phyloP scores from a whole-genome alignment of 2,797 vertebrate genomes.

The Ctenopoma multispine region DNA sequence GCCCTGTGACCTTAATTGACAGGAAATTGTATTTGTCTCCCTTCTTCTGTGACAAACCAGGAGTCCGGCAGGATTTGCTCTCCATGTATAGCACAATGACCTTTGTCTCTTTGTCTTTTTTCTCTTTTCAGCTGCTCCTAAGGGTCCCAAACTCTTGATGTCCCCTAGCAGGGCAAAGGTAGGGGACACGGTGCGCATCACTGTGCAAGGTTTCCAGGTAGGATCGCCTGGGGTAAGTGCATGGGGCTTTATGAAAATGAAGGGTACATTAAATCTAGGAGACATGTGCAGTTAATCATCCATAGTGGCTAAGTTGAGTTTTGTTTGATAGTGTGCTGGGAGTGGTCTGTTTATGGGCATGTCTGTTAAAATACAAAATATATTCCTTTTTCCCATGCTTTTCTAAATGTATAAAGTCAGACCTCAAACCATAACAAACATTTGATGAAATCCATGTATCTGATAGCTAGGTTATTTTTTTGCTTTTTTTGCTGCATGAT shows the following conservation, averaged over 20 bases:
- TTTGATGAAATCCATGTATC: neutral
- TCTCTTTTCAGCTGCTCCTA: constrained; percentile 89
- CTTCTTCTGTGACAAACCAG: constrained; percentile 68
- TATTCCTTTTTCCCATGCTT: too few species aligned
- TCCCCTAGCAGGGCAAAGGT: constrained; percentile 92
- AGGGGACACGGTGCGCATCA: constrained; percentile 95
- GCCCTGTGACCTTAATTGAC: constrained; percentile 82
- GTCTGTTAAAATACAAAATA: too few species aligned
- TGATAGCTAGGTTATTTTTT: neutral
- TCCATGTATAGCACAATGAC: constrained; percentile 65
- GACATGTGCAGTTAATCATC: constrained; percentile 43
- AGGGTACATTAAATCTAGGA: constrained; percentile 36
- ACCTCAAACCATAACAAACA: constrained; percentile 28
- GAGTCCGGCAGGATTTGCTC: constrained; percentile 67
- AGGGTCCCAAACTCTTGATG: constrained; percentile 94
- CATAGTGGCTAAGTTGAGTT: neutral
- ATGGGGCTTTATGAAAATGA: constrained; percentile 60
- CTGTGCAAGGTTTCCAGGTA: constrained; percentile 97
- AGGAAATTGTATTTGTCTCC: constrained; percentile 82
- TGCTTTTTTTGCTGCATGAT: constrained; percentile 9
- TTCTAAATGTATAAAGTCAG: neutral
- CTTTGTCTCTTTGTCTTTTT: constrained; percentile 56
- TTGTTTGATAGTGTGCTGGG: constrained; percentile 31
- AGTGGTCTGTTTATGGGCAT: too few species aligned
- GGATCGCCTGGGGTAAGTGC: constrained; percentile 80